These are phyloP conservation scores for Marisa cornuarietis DNA, from an alignment of 1,140 invertebrate genomes.

Conservation along the genomic window DNA sequence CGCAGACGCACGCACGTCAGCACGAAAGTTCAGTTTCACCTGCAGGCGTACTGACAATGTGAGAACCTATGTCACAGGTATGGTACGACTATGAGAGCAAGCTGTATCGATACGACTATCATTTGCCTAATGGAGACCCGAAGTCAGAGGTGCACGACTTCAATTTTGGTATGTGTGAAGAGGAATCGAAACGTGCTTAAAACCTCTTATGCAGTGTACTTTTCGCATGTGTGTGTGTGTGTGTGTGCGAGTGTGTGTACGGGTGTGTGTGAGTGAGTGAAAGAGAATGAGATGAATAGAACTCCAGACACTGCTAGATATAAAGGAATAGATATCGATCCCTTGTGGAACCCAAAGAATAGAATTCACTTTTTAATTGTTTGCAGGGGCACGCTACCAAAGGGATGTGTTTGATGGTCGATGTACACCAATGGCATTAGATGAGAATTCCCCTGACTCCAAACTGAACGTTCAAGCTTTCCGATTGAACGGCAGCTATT, in stretches of 20 bases:
- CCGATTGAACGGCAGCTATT: slow-evolving; percentile 36
- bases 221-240: too few relatives aligned
- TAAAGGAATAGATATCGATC: too few relatives aligned
- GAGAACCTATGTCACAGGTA: slow-evolving; percentile 25
- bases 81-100: slow-evolving; percentile 40
- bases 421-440: slow-evolving; percentile 37
- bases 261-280: too few relatives aligned
- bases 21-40: neutral
- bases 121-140: slow-evolving; percentile 21
- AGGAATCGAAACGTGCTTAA: too few relatives aligned
- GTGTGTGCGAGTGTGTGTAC: neutral
- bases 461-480: slow-evolving; percentile 23
- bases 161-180: slow-evolving; percentile 32
- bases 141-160: slow-evolving; percentile 44
- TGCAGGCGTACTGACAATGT: neutral
- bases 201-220: too few relatives aligned
- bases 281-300: too few relatives aligned
- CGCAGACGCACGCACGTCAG: too few relatives aligned
- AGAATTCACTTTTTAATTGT: neutral
- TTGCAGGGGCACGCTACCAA: slow-evolving; percentile 45
- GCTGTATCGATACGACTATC: slow-evolving; percentile 35
- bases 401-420: slow-evolving; percentile 40
- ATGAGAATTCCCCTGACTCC: slow-evolving; percentile 30
- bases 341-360: too few relatives aligned
- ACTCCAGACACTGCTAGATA: too few relatives aligned